Percentiles rank a stretch among this genome's conserved stretches.
Evolutionary conservation across 2,113 vertebrate species (phyloP).

Genomic region (Nibea albiflora): DNA sequence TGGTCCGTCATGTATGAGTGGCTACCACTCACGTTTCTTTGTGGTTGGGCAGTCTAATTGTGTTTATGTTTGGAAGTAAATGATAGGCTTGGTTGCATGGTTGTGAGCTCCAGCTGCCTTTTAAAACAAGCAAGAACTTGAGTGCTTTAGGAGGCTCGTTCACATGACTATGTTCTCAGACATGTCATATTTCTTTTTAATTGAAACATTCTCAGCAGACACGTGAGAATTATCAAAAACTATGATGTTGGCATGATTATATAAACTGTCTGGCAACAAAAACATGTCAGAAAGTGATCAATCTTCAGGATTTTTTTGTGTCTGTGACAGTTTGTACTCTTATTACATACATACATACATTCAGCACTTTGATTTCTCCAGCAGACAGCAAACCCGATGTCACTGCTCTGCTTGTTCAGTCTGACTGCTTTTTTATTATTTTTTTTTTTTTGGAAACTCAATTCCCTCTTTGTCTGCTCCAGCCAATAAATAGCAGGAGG

Average conservation of each 20-base stretch:
- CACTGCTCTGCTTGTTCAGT: conserved; percentile 5
- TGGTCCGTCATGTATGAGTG: background rate
- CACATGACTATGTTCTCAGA: conserved; percentile 20
- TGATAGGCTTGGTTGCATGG: conserved; percentile 32
- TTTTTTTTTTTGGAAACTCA: conserved; percentile 46
- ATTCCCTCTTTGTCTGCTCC: conserved; percentile 72
- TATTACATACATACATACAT: background rate
- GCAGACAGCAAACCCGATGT: conserved; percentile 56
- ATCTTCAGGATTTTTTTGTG: background rate
- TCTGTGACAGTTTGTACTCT: background rate
- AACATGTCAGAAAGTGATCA: background rate
- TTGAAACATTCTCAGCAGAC: conserved; percentile 24
- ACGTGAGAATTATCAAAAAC: background rate
- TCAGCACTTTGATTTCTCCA: conserved; percentile 42
- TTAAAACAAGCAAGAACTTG: conserved; percentile 35
- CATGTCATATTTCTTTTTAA: conserved; percentile 3
- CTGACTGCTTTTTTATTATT: conserved; percentile 20
- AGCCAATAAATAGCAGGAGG: conserved; percentile 82
- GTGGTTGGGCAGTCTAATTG: conserved; percentile 13
- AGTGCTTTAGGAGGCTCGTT: background rate
- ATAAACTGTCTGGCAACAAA: background rate
- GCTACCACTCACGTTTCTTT: conserved; percentile 16
- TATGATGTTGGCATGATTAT: background rate
- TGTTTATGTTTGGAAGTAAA: conserved; percentile 60
- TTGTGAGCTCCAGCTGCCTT: conserved; percentile 22